Evolutionary conservation across 2,113 vertebrate species (phyloP), one percentile per base, ranked within the genome.

Genomic region (Labeo rohita): DNA sequence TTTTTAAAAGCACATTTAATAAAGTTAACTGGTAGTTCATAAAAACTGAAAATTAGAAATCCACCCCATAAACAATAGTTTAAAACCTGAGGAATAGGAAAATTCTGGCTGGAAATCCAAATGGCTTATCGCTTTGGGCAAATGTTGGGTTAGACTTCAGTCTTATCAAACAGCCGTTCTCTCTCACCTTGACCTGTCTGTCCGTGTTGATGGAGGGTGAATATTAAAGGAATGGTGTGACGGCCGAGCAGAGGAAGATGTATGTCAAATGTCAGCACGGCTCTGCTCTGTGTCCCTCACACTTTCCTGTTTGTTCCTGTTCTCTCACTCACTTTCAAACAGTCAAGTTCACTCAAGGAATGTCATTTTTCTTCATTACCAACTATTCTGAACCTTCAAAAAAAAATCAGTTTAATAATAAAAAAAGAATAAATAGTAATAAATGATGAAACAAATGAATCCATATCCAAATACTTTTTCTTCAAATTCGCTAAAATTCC

Each of bases 81-180:
- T 15, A 76, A 76, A 43, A 3, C 16, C 15, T 4, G 3, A 66
- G 13, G 68, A 21, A 43, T 10, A 72, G 15, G 68, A 43, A 16
- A 72, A 66, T 16, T 72, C 34, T 66, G 63, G 68, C 68, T 72
- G 12, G 63, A 66, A 47, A 49, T n/a, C 16, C 36, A 28, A 80
- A 34, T 83, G 52, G 23, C 50, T 84, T 81, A 84, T 63, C 70
- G 34, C 21, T 43, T 39, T 80, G 50, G 65, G 63, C 70, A 90
- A 86, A 87, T 50, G 54, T 23, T 56, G 49, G n/a, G 70, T 47
- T 78, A 45, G 80, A 78, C 68, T 85, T 87, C 49, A 73, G 75
- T 54, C 34, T 49, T 76, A 61, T 74, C 47, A 50, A 75, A 52
- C 3, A 13, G 49, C 23, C 34, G 15, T 83, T 72, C 85, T 73